Conservation (phyloP, 1,140 invertebrate species). For the Lepidurus arcticus region DNA sequence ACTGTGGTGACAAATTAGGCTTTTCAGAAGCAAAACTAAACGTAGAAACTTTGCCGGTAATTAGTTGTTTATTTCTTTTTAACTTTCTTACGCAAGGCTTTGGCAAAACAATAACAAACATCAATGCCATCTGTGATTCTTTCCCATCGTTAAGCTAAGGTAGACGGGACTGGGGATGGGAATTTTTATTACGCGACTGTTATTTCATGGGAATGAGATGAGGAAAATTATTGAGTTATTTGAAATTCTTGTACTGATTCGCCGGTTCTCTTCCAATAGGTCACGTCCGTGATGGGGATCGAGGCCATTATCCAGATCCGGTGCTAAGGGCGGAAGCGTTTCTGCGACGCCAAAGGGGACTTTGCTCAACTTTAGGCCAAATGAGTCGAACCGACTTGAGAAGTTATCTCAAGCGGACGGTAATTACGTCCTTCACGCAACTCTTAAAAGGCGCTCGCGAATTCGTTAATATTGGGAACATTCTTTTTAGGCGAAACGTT, state of each 20-base stretch:
- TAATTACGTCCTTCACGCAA: neutral
- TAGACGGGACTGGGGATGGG: too few species aligned
- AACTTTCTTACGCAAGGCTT: too few species aligned
- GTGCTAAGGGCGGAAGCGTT: slow-evolving; percentile 20
- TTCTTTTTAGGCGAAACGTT: neutral
- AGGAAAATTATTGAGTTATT: neutral
- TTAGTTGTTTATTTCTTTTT: too few species aligned
- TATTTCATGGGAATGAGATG: too few species aligned
- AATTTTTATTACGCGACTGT: too few species aligned
- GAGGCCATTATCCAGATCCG: neutral
- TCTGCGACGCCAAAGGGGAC: slow-evolving; percentile 9
- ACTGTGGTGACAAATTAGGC: too few species aligned
- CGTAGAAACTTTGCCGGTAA: too few species aligned
- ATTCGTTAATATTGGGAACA: neutral
- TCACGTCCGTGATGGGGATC: neutral
- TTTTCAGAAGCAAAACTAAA: too few species aligned
- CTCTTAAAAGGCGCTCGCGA: neutral
- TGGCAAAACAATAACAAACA: too few species aligned
- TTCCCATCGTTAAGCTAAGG: too few species aligned
- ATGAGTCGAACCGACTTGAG: neutral
- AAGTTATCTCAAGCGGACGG: slow-evolving; percentile 24
- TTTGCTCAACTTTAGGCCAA: neutral
- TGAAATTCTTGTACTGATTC: neutral
- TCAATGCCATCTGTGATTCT: too few species aligned
- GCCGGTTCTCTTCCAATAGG: neutral